phyloP scores from a whole-genome alignment of 1,140 invertebrate species.

The Drosophila nigromelanica region DNA sequence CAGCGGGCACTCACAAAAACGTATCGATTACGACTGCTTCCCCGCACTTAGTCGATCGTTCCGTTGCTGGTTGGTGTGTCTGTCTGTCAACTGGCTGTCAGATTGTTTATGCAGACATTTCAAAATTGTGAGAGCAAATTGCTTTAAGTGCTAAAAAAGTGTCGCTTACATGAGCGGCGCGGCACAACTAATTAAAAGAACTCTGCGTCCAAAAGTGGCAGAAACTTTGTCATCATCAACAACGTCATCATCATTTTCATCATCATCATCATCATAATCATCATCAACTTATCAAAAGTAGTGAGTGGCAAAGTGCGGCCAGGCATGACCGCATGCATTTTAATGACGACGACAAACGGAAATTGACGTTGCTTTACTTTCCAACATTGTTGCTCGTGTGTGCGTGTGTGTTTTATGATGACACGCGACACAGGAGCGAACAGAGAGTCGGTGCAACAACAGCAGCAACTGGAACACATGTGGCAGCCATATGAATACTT shows the following conservation, averaged over 20 bases:
- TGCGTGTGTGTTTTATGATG: slow-evolving; percentile 52
- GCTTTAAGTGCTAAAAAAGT: slow-evolving; percentile 71
- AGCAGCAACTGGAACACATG: slow-evolving; percentile 37
- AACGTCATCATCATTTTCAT: slow-evolving; percentile 26
- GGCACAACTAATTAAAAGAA: slow-evolving; percentile 69
- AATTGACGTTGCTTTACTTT: slow-evolving; percentile 69
- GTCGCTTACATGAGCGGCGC: slow-evolving; percentile 47
- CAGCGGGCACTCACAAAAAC: slow-evolving; percentile 16
- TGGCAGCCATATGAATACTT: slow-evolving; percentile 58
- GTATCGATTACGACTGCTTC: slow-evolving; percentile 62
- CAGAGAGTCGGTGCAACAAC: neutral
- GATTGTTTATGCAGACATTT: slow-evolving; percentile 58
- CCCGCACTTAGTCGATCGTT: slow-evolving; percentile 15
- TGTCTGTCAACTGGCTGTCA: slow-evolving; percentile 60
- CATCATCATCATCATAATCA: slow-evolving; percentile 23
- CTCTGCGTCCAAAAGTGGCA: slow-evolving; percentile 24
- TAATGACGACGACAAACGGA: slow-evolving; percentile 79
- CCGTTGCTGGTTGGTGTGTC: neutral
- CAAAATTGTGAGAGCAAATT: slow-evolving; percentile 54
- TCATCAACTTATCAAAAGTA: slow-evolving; percentile 47
- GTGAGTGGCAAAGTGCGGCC: slow-evolving; percentile 41
- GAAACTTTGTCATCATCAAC: slow-evolving; percentile 26
- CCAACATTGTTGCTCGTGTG: slow-evolving; percentile 58
- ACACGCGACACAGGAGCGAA: slow-evolving; percentile 59
- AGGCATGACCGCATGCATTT: slow-evolving; percentile 61